Evolutionary conservation across 2,797 vertebrate species (phyloP).

Genomic region (Anguilla pacifica): DNA sequence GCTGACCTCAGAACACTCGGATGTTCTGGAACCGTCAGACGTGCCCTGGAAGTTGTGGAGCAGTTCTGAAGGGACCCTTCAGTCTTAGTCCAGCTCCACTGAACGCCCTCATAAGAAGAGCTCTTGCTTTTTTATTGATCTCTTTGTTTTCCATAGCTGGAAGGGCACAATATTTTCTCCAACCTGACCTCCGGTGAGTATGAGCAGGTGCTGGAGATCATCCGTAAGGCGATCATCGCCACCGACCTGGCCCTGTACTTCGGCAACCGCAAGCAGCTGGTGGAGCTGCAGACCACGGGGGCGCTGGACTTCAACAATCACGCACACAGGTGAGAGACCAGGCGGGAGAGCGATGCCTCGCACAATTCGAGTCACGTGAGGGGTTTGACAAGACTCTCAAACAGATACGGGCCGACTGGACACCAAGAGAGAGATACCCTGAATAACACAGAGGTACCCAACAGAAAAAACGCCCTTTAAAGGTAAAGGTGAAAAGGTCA

Average conservation of each 20-base stretch:
- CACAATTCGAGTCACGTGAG: not conserved
- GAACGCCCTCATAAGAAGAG: conserved; percentile 75
- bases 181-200: conserved; percentile 96
- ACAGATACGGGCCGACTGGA: not conserved
- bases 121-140: conserved; percentile 88
- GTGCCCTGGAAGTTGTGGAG: not conserved
- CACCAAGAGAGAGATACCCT: not conserved
- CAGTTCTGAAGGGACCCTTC: not conserved
- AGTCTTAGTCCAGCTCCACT: conserved; percentile 57
- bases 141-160: conserved; percentile 95
- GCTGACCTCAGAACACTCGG: not conserved
- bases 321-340: conserved; percentile 82
- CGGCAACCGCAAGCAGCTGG: conserved; percentile 92
- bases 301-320: conserved; percentile 90
- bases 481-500: not conserved
- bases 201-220: conserved; percentile 97
- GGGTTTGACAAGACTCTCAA: not conserved
- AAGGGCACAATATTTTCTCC: conserved; percentile 99
- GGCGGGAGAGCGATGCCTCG: not conserved
- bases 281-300: conserved; percentile 27
- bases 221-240: conserved; percentile 98
- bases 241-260: conserved; percentile 96
- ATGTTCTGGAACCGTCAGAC: not conserved
- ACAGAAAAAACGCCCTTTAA: no score
- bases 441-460: not conserved